Conservation (phyloP, 2,797 vertebrate species). For the Pantherophis alleghaniensis region DNA sequence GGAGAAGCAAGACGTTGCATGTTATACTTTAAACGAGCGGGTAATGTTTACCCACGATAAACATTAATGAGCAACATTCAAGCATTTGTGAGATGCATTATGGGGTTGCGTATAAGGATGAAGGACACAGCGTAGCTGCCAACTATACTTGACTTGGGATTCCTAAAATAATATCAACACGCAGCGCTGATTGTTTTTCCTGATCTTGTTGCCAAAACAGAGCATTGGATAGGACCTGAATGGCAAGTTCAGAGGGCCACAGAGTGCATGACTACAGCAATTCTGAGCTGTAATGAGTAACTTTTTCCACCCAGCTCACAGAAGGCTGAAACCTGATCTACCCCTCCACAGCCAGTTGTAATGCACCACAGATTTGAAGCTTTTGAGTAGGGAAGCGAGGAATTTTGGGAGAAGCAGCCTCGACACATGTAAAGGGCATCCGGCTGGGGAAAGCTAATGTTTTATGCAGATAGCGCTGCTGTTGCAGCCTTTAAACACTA, state of each 20-base stretch:
- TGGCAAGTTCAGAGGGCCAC: conserved; percentile 1
- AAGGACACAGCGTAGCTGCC: not conserved
- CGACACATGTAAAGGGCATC: not conserved
- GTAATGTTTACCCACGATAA: not conserved
- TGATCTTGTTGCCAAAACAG: not conserved
- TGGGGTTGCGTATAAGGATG: not conserved
- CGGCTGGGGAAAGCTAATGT: not conserved
- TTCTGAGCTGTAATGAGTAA: not conserved
- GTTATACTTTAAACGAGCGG: not conserved
- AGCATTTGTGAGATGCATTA: not conserved
- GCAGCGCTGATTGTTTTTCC: not conserved
- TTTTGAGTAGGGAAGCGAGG: not conserved
- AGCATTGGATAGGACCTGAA: not conserved
- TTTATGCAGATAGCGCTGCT: not conserved
- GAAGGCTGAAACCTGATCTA: conserved; percentile 2
- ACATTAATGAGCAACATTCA: not conserved
- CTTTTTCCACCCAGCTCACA: not conserved
- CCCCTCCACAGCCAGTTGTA: not conserved
- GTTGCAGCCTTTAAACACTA: not conserved
- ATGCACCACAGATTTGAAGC: not conserved
- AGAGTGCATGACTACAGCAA: not conserved
- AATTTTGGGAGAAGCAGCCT: not conserved
- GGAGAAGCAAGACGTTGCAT: not conserved
- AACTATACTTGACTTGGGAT: not conserved
- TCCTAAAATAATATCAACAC: not conserved